phyloP scores from a whole-genome alignment of 2,113 vertebrate genomes.

The Syngnathus scovelli region DNA sequence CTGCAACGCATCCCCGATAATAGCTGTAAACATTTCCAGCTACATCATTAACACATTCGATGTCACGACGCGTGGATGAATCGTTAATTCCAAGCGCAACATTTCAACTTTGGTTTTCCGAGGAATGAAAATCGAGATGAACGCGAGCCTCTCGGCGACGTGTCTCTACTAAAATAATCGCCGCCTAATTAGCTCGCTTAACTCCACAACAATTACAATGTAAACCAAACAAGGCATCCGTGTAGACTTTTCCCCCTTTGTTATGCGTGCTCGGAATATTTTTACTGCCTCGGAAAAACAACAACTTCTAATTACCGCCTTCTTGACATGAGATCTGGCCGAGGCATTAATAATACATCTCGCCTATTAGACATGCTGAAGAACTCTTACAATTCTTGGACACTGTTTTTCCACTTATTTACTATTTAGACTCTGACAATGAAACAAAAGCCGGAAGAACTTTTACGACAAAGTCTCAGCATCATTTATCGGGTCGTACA shows the following conservation, averaged over 20 bases:
- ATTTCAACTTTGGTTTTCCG: conserved; percentile 44
- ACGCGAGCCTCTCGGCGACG: conserved; percentile 49
- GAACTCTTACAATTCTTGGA: conserved; percentile 25
- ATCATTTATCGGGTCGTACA: conserved; percentile 11
- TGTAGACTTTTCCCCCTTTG: conserved; percentile 41
- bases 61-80: conserved; percentile 50
- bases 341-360: conserved; percentile 61
- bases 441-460: conserved; percentile 34
- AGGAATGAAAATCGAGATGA: conserved; percentile 38
- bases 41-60: conserved; percentile 50
- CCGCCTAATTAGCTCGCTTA: conserved; percentile 67
- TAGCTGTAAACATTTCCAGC: conserved; percentile 50
- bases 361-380: conserved; percentile 53
- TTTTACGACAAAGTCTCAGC: conserved; percentile 23
- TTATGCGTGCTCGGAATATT: conserved; percentile 41
- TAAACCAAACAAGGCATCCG: conserved; percentile 50
- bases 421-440: conserved; percentile 44
- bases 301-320: conserved; percentile 58
- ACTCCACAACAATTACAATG: conserved; percentile 64
- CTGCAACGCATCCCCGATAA: conserved; percentile 35
- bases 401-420: conserved; percentile 42
- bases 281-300: conserved; percentile 52
- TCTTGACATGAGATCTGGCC: conserved; percentile 36
- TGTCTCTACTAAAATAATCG: conserved; percentile 58
- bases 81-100: conserved; percentile 53